Percentiles rank a stretch among this genome's conserved stretches.
Evolutionary conservation across 2,797 vertebrate species (phyloP).

Genomic region (Paratrypauchen microcephalus): DNA sequence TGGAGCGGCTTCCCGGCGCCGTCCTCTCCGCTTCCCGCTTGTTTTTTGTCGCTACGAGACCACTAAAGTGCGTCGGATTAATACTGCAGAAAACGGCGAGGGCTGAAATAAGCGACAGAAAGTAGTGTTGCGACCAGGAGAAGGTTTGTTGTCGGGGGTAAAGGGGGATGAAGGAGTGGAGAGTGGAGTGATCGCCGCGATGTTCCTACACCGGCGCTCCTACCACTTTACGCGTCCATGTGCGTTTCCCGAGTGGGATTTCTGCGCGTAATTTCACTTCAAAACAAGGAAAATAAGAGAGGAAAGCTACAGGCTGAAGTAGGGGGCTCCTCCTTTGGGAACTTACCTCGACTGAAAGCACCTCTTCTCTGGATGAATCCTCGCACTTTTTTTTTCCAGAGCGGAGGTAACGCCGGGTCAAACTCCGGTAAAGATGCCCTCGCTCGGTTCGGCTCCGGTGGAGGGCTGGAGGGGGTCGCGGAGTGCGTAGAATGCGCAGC

Average conservation of each 20-base stretch:
- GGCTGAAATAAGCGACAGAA: not conserved
- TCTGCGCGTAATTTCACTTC: slow-evolving; percentile 17
- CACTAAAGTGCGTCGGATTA: not conserved
- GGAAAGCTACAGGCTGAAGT: slow-evolving; percentile 33
- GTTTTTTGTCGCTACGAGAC: not conserved
- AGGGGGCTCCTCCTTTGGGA: slow-evolving; percentile 60
- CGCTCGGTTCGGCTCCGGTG: slow-evolving; percentile 34
- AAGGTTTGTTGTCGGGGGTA: slow-evolving; percentile 3
- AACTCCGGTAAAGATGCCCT: slow-evolving; percentile 41
- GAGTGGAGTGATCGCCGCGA: slow-evolving; percentile 46
- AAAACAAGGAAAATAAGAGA: slow-evolving; percentile 46
- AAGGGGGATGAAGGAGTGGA: slow-evolving; percentile 11
- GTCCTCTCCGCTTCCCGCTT: slow-evolving; percentile 6
- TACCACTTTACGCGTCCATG: slow-evolving; percentile 12
- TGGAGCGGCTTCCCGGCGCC: slow-evolving; percentile 54
- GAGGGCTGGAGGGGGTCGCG: slow-evolving; percentile 53
- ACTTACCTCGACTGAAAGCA: slow-evolving; percentile 71
- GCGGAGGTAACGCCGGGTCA: slow-evolving; percentile 46
- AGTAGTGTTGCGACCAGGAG: slow-evolving; percentile 1
- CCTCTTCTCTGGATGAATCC: slow-evolving; percentile 58
- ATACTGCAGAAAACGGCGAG: not conserved
- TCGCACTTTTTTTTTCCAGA: slow-evolving; percentile 52
- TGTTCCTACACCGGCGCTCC: slow-evolving; percentile 33
- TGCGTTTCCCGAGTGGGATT: not conserved
- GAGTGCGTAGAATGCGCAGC: slow-evolving; percentile 71